Conservation (phyloP, 2,888 invertebrate species). For the Erpobdella octoculata region DNA sequence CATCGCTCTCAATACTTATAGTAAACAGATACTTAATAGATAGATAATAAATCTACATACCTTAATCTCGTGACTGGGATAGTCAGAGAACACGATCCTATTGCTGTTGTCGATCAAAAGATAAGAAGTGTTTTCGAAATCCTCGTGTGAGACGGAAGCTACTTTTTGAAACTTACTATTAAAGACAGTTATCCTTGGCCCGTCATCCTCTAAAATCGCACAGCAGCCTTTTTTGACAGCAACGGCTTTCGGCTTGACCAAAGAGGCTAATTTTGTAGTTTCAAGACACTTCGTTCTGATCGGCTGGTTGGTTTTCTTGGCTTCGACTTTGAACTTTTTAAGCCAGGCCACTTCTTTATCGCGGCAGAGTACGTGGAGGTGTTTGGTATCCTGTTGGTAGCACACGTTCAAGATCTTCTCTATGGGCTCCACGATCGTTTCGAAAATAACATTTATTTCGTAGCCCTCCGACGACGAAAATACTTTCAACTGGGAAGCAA, state of each 20-base stretch:
- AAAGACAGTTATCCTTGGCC: not conserved
- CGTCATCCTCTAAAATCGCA: not conserved
- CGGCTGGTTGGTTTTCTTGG: not conserved
- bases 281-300: constrained; percentile 4
- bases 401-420: not conserved
- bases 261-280: not conserved
- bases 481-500: not conserved
- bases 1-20: too few species aligned
- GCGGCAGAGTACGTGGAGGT: not conserved
- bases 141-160: not conserved
- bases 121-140: not conserved
- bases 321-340: constrained; percentile 6
- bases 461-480: not conserved
- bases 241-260: not conserved
- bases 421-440: not conserved
- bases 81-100: not conserved
- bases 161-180: not conserved
- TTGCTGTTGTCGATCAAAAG: not conserved
- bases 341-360: not conserved
- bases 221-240: not conserved
- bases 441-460: not conserved
- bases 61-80: not conserved
- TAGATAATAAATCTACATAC: not conserved
- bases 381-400: not conserved
- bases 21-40: too few species aligned